phyloP scores from a whole-genome alignment of 2,113 vertebrate genomes.

The Oncorhynchus nerka region DNA sequence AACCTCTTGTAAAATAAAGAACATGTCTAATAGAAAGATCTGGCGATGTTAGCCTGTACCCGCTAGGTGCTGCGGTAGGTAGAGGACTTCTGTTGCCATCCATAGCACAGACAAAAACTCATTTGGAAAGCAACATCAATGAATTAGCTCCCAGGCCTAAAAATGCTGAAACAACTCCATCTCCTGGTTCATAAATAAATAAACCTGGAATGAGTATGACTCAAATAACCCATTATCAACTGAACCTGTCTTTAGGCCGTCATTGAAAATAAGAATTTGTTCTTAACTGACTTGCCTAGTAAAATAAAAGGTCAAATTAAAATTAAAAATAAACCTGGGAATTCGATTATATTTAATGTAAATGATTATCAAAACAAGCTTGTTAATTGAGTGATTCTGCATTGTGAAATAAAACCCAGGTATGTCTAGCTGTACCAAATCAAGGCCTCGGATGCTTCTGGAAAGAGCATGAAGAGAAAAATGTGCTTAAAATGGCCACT shows the following conservation, averaged over 20 bases:
- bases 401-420: neutral
- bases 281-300: too few relatives aligned
- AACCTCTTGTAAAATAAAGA: neutral
- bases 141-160: too few relatives aligned
- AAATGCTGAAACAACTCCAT: too few relatives aligned
- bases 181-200: too few relatives aligned
- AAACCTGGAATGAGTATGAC: too few relatives aligned
- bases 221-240: too few relatives aligned
- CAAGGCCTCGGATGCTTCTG: neutral
- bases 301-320: too few relatives aligned
- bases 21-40: neutral
- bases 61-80: neutral
- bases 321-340: neutral
- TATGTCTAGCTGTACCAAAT: neutral
- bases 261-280: too few relatives aligned
- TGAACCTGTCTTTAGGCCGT: neutral
- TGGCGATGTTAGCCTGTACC: neutral
- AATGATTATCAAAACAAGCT: neutral
- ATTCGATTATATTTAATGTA: neutral
- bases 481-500: conserved; percentile 7
- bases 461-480: neutral
- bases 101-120: neutral
- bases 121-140: neutral
- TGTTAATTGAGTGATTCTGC: neutral
- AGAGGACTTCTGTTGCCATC: neutral